These are phyloP conservation scores for Mechanitis messenoides DNA, from an alignment of 2,888 invertebrate genomes.

Conservation along the genomic window DNA sequence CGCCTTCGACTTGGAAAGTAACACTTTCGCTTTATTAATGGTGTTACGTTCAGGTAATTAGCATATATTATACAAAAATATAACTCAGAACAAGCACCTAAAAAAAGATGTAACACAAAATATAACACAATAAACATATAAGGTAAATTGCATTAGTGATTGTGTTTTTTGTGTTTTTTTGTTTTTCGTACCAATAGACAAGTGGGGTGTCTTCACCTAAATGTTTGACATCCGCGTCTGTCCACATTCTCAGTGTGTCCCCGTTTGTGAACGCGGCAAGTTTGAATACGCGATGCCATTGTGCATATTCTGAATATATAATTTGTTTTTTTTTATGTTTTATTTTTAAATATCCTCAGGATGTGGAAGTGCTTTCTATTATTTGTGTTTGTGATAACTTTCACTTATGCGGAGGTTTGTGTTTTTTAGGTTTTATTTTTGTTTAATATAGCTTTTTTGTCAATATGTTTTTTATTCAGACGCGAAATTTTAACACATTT, in stretches of 20 bases:
- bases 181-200: slow-evolving; percentile 23
- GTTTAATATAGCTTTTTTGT: background rate
- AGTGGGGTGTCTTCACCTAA: slow-evolving; percentile 59
- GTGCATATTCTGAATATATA: slow-evolving; percentile 53
- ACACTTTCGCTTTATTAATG: slow-evolving; percentile 43
- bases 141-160: background rate
- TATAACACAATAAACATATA: background rate
- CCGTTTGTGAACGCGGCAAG: slow-evolving; percentile 53
- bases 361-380: slow-evolving; percentile 64
- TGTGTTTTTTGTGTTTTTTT: background rate
- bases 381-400: slow-evolving; percentile 58
- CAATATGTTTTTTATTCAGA: too few relatives aligned
- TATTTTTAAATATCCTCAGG: slow-evolving; percentile 42
- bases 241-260: slow-evolving; percentile 59
- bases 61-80: slow-evolving; percentile 6
- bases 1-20: slow-evolving; percentile 47
- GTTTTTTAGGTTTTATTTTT: background rate
- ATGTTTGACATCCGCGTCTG: slow-evolving; percentile 36
- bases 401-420: slow-evolving; percentile 61
- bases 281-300: slow-evolving; percentile 52
- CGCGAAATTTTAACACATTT: too few relatives aligned
- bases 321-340: slow-evolving; percentile 39
- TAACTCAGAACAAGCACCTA: background rate
- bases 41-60: slow-evolving; percentile 19
- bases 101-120: background rate